Evolutionary conservation across 1,140 invertebrate genomes (phyloP).

Genomic region (Tetramorium simillimum): DNA sequence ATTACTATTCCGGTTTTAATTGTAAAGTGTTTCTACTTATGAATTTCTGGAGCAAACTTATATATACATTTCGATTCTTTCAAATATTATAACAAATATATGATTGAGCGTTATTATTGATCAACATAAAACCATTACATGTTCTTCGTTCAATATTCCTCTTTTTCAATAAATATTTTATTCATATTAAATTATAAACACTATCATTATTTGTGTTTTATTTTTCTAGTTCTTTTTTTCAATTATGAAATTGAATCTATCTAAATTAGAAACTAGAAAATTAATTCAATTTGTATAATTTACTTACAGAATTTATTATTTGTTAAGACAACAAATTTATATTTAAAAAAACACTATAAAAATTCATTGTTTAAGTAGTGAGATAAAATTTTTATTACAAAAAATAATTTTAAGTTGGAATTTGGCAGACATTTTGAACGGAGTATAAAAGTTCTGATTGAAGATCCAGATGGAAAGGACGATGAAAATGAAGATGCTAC

Average conservation of each 20-base stretch:
- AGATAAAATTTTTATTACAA: background rate
- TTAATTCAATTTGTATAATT: slow-evolving; percentile 3
- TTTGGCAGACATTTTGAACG: background rate
- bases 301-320: slow-evolving; percentile 1
- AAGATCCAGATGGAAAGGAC: background rate
- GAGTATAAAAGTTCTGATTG: background rate
- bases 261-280: background rate
- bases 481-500: slow-evolving; percentile 21
- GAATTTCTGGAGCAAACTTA: background rate
- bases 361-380: background rate
- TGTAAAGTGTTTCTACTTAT: background rate
- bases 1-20: slow-evolving; percentile 63
- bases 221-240: background rate
- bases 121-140: background rate
- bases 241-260: too few species aligned
- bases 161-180: background rate
- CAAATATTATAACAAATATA: background rate
- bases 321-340: background rate
- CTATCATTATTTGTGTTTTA: background rate
- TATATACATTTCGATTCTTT: background rate
- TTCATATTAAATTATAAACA: background rate
- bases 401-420: background rate
- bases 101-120: background rate
- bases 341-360: background rate
- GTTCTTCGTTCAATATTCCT: background rate